Conservation (phyloP, 2,888 invertebrate species). For the Epicampocera succincta region DNA sequence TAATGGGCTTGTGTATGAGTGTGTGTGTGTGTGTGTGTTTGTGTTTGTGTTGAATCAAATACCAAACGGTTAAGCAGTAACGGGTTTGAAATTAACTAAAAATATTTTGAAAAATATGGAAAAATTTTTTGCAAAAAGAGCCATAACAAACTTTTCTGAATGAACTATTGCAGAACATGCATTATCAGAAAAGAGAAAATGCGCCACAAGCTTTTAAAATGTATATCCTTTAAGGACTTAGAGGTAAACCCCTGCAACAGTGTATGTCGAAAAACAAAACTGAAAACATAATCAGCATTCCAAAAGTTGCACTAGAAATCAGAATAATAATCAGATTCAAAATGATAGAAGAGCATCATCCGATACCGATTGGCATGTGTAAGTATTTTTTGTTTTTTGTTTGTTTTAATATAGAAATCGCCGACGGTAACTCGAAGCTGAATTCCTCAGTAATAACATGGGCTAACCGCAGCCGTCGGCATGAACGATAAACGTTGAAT, state of each 20-base stretch:
- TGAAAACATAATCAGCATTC: not conserved
- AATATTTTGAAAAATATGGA: not conserved
- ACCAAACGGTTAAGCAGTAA: constrained; percentile 33
- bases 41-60: constrained; percentile 7
- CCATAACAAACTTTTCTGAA: no score
- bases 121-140: no score
- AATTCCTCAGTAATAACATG: no score
- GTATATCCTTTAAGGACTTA: not conserved
- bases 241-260: not conserved
- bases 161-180: no score
- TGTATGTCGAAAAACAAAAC: not conserved
- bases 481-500: no score
- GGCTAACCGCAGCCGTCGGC: no score
- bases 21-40: constrained; percentile 9
- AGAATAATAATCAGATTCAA: not conserved
- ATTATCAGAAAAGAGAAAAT: no score
- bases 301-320: not conserved
- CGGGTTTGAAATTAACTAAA: constrained; percentile 15
- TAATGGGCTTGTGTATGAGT: no score
- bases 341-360: constrained; percentile 81
- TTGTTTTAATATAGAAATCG: not conserved
- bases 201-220: not conserved
- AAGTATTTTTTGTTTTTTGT: constrained; percentile 73
- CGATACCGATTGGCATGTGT: constrained; percentile 80
- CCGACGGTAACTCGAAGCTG: constrained; percentile 7